A percentile compares a stretch with the other conserved stretches of the same genome.
Conservation (phyloP, 2,797 vertebrate genomes). For the Danio kyathit region DNA sequence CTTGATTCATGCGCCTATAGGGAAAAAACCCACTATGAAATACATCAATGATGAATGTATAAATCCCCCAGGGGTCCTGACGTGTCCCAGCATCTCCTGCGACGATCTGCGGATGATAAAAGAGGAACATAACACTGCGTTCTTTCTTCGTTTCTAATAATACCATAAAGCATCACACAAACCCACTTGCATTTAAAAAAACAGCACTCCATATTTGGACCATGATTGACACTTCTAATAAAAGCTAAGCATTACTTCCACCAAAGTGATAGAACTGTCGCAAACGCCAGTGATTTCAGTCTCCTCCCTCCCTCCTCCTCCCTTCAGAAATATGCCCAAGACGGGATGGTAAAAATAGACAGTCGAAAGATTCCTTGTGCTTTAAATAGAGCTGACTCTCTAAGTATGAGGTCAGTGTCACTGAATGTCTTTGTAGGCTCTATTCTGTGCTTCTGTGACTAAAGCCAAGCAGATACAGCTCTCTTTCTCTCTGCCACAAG, state of each 20-base stretch:
- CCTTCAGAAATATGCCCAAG: slow-evolving; percentile 47
- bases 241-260: slow-evolving; percentile 10
- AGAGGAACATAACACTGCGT: slow-evolving; percentile 17
- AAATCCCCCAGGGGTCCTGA: not conserved
- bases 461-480: slow-evolving; percentile 32
- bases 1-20: slow-evolving; percentile 23
- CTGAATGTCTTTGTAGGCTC: slow-evolving; percentile 50
- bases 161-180: slow-evolving; percentile 27
- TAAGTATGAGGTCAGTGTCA: slow-evolving; percentile 52
- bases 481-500: slow-evolving; percentile 23
- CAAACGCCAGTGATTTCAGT: slow-evolving; percentile 42
- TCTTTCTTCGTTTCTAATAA: slow-evolving; percentile 21
- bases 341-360: slow-evolving; percentile 59
- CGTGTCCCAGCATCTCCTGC: slow-evolving; percentile 30
- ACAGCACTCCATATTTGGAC: slow-evolving; percentile 8
- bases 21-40: slow-evolving; percentile 37
- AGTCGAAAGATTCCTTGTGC: slow-evolving; percentile 46
- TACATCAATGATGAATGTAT: slow-evolving; percentile 38
- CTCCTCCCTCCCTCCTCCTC: slow-evolving; percentile 24
- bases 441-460: slow-evolving; percentile 36
- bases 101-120: slow-evolving; percentile 34
- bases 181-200: slow-evolving; percentile 6
- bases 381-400: slow-evolving; percentile 60
- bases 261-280: slow-evolving; percentile 25
- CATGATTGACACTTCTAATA: slow-evolving; percentile 32